Conservation (phyloP, 2,888 invertebrate species). For the Limnephilus lunatus region DNA sequence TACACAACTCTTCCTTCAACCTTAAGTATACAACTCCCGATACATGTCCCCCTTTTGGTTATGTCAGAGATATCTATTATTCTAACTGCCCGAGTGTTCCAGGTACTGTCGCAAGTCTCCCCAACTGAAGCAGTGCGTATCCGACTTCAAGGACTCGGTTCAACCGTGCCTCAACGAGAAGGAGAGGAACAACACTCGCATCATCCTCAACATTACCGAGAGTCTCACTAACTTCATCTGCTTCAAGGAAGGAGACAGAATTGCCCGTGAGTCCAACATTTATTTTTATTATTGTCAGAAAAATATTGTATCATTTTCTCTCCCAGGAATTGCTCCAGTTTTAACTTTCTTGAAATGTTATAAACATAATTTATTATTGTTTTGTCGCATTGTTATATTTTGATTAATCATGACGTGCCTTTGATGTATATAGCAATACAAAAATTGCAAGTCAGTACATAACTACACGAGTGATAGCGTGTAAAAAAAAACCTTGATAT, state of each 20-base stretch:
- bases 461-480: not conserved
- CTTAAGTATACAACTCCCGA: not conserved
- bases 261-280: conserved; percentile 82
- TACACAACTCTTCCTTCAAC: not conserved
- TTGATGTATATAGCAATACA: not conserved
- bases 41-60: not conserved
- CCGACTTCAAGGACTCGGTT: conserved; percentile 76
- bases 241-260: conserved; percentile 88
- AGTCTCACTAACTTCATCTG: conserved; percentile 86
- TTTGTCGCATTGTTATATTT: not conserved
- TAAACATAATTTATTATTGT: too few species aligned
- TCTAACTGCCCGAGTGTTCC: not conserved
- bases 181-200: conserved; percentile 80
- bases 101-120: conserved; percentile 84
- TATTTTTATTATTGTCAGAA: not conserved
- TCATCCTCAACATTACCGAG: conserved; percentile 82
- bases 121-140: conserved; percentile 79
- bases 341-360: too few species aligned
- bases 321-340: not conserved
- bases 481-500: too few species aligned
- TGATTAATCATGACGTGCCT: not conserved
- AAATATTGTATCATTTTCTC: not conserved
- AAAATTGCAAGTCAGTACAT: not conserved
- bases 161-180: conserved; percentile 81
- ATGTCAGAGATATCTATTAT: not conserved